Percentiles rank a stretch among this genome's conserved stretches.
phyloP scores from a whole-genome alignment of 2,888 invertebrate species.

The Orthosia cruda region DNA sequence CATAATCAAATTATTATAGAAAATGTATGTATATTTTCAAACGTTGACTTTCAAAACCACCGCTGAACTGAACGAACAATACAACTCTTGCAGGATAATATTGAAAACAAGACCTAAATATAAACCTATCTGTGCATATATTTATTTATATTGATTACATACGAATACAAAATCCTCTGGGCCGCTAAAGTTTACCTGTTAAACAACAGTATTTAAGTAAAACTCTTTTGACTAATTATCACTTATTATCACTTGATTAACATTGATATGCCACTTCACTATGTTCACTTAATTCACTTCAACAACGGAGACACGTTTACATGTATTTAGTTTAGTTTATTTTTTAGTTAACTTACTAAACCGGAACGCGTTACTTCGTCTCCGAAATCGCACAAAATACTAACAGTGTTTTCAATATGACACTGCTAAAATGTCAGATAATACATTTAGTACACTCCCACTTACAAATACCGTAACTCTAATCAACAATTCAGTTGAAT shows the following conservation, averaged over 20 bases:
- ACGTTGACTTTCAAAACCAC: background rate
- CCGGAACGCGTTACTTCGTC: constrained; percentile 56
- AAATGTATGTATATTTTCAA: background rate
- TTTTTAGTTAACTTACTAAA: constrained; percentile 44
- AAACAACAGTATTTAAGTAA: constrained; percentile 25
- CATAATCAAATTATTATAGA: background rate
- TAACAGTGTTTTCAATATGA: constrained; percentile 87
- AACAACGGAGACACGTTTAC: background rate
- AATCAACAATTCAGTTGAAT: constrained; percentile 60
- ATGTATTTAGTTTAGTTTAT: constrained; percentile 22
- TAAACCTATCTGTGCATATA: constrained; percentile 37
- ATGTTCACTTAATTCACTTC: constrained; percentile 2
- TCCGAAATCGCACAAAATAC: constrained; percentile 74
- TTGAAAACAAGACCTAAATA: constrained; percentile 21
- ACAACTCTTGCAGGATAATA: constrained; percentile 17
- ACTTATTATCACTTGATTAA: constrained; percentile 15
- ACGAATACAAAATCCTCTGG: constrained; percentile 23
- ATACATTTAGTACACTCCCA: constrained; percentile 76
- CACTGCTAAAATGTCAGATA: constrained; percentile 90
- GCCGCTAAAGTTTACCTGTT: constrained; percentile 63
- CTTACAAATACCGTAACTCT: constrained; percentile 50
- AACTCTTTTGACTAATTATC: background rate
- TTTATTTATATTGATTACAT: constrained; percentile 59
- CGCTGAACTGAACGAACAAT: background rate
- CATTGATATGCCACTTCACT: constrained; percentile 36